phyloP scores from a whole-genome alignment of 2,113 vertebrate species.

The Montifringilla adamsi region DNA sequence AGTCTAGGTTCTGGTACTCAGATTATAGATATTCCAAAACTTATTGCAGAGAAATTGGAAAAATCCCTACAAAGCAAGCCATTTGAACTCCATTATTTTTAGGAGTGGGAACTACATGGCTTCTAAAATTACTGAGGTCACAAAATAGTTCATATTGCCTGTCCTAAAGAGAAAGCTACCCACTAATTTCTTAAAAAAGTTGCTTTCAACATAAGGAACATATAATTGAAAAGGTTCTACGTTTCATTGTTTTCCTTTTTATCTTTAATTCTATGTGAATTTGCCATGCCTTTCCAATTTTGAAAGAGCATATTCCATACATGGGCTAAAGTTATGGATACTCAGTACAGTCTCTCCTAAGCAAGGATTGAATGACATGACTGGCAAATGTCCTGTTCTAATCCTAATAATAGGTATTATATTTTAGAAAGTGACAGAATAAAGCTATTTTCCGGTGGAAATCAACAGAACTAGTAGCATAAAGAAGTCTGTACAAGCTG shows the following conservation, averaged over 20 bases:
- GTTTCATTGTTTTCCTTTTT: neutral
- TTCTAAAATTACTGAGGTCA: neutral
- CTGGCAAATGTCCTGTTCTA: neutral
- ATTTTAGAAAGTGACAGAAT: neutral
- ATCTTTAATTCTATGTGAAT: neutral
- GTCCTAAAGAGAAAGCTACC: neutral
- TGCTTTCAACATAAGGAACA: neutral
- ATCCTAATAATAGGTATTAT: neutral
- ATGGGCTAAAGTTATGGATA: neutral
- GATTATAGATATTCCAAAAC: neutral
- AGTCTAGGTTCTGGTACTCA: neutral
- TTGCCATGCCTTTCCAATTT: neutral
- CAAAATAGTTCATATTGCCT: neutral
- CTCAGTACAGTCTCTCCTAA: neutral
- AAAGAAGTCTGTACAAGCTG: neutral
- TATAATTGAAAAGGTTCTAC: neutral
- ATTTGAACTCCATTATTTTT: neutral
- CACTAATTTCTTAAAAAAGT: neutral
- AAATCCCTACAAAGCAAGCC: neutral
- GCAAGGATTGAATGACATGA: neutral
- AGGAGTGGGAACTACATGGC: neutral
- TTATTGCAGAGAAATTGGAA: rapidly evolving
- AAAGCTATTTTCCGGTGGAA: neutral
- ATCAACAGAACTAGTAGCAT: neutral
- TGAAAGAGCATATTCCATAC: neutral